Evolutionary conservation across 2,113 vertebrate species (phyloP).

Genomic region (Rhinopomastus cyanomelas): DNA sequence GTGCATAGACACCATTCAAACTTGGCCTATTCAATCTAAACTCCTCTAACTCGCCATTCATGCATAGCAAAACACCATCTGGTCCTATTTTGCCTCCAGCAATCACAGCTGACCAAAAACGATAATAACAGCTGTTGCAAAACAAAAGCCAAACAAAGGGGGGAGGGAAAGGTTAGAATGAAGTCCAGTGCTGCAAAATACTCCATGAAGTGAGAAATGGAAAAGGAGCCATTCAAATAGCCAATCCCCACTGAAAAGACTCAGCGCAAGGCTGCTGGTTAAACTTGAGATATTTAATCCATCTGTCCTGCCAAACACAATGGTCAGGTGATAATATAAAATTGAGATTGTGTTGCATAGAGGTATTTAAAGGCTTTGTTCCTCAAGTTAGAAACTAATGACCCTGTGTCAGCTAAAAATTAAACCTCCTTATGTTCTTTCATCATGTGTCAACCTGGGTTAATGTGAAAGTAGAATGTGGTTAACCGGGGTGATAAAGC

Average conservation of each 20-base stretch:
- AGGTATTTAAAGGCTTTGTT: constrained; percentile 76
- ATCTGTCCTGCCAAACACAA: constrained; percentile 73
- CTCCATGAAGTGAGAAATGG: constrained; percentile 80
- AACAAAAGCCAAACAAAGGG: constrained; percentile 99
- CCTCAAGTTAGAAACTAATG: constrained; percentile 72
- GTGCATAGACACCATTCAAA: constrained; percentile 99
- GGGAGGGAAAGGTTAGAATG: constrained; percentile 92
- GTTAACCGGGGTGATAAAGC: constrained; percentile 74
- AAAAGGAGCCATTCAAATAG: constrained; percentile 82
- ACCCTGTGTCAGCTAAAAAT: constrained; percentile 76
- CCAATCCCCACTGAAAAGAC: constrained; percentile 71
- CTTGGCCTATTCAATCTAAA: constrained; percentile 97
- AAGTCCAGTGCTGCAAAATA: constrained; percentile 87
- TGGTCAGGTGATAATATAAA: constrained; percentile 80
- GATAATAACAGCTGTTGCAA: constrained; percentile 99
- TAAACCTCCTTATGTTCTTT: constrained; percentile 75
- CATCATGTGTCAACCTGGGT: constrained; percentile 68
- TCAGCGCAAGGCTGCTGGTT: constrained; percentile 76
- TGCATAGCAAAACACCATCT: constrained; percentile 99
- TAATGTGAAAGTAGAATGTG: constrained; percentile 66
- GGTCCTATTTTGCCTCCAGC: constrained; percentile 99
- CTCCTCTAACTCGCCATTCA: constrained; percentile 98
- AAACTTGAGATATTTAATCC: constrained; percentile 81
- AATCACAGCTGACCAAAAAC: constrained; percentile 99
- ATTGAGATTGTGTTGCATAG: constrained; percentile 72